These are phyloP conservation scores for Enteromius thamalakanensis DNA, from an alignment of 2,797 vertebrate genomes.

Conservation along the genomic window DNA sequence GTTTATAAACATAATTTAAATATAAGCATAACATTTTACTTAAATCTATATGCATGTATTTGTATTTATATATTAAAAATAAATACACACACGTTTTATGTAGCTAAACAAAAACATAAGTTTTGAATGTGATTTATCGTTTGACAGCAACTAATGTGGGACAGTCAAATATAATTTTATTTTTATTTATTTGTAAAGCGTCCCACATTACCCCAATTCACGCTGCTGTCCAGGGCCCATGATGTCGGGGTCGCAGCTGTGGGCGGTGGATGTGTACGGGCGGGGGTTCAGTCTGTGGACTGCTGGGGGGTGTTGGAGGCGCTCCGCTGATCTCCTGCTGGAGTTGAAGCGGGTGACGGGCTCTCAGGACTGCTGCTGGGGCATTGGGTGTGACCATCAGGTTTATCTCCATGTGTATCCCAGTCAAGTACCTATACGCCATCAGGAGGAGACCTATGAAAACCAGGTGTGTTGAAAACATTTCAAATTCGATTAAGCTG, in stretches of 20 bases:
- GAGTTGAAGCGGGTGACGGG: conserved; percentile 91
- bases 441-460: conserved; percentile 93
- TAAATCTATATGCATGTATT: no score
- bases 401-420: conserved; percentile 89
- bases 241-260: conserved; percentile 87
- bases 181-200: not conserved
- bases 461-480: conserved; percentile 84
- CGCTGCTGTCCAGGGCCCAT: conserved; percentile 54
- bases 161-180: not conserved
- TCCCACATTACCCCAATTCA: not conserved
- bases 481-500: not conserved
- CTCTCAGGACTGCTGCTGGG: conserved; percentile 89
- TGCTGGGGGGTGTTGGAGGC: conserved; percentile 86
- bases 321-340: conserved; percentile 82
- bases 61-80: no score
- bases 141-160: not conserved
- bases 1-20: no score
- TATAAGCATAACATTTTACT: no score
- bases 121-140: no score
- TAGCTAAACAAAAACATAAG: no score
- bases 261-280: conserved; percentile 95
- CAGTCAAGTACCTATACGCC: conserved; percentile 86
- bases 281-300: conserved; percentile 89
- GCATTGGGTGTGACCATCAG: conserved; percentile 90
- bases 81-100: no score